Conservation (phyloP, 2,888 invertebrate genomes). For the Oligia strigilis region DNA sequence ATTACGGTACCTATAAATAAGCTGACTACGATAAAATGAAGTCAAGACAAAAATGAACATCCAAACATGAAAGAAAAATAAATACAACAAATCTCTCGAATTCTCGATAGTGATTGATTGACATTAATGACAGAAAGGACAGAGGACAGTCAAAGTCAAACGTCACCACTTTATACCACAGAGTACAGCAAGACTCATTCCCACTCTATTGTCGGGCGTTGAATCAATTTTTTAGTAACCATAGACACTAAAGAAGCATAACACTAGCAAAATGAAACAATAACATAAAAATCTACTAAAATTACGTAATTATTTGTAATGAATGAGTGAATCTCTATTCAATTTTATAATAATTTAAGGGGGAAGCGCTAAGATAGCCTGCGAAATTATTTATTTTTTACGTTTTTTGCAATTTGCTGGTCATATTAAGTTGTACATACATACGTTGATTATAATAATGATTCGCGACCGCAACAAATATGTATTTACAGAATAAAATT, state of each 20-base stretch:
- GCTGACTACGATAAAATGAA: background rate
- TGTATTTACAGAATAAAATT: no score
- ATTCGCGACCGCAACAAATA: no score
- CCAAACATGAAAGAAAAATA: background rate
- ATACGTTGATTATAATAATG: no score
- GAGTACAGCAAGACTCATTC: background rate
- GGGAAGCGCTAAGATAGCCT: no score
- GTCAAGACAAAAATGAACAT: background rate
- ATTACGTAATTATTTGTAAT: background rate
- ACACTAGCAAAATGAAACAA: background rate
- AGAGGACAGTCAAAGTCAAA: background rate
- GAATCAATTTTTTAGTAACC: background rate
- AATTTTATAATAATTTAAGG: no score
- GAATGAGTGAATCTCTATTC: no score
- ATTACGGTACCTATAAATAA: background rate
- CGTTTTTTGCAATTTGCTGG: no score
- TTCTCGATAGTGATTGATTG: background rate
- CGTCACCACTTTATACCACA: slow-evolving; percentile 16
- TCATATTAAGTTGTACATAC: no score
- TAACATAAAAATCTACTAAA: slow-evolving; percentile 10
- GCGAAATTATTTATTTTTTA: no score
- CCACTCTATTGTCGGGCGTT: background rate
- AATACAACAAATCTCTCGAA: background rate
- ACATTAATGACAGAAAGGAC: background rate
- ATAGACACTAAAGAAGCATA: background rate